Conservation (phyloP, 1,140 invertebrate species). For the Papilio aristodemus region DNA sequence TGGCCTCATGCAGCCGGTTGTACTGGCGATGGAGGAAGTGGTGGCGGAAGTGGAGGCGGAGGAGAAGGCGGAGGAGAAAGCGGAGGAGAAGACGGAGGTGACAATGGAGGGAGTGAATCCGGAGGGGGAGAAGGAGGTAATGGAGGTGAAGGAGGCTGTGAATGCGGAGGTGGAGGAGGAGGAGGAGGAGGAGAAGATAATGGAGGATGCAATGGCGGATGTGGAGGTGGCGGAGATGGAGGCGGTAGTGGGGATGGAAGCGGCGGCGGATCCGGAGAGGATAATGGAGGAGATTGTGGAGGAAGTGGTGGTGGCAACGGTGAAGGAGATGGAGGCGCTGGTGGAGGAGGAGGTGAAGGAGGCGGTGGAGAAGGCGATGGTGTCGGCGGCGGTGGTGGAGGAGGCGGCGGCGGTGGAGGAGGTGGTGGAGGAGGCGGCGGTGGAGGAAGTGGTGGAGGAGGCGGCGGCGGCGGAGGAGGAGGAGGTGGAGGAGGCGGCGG, state of each 20-base stretch:
- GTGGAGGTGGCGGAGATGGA: not conserved
- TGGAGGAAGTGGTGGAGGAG: too few species aligned
- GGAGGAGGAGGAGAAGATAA: conserved; percentile 22
- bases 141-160: conserved; percentile 16
- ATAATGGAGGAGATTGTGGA: conserved; percentile 4
- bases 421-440: too few species aligned
- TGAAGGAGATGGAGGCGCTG: conserved; percentile 4
- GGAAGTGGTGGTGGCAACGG: conserved; percentile 11
- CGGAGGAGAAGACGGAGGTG: conserved; percentile 1
- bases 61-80: not conserved
- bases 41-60: conserved; percentile 11
- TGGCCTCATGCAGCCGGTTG: conserved; percentile 44
- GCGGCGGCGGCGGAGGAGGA: too few species aligned
- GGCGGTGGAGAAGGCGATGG: too few species aligned
- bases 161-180: conserved; percentile 3
- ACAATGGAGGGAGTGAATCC: conserved; percentile 6
- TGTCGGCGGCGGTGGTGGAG: conserved; percentile 14
- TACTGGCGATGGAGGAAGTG: conserved; percentile 23
- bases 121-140: conserved; percentile 18
- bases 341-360: not conserved
- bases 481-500: too few species aligned
- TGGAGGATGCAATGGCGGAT: too few species aligned
- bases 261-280: too few species aligned
- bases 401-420: too few species aligned
- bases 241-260: too few species aligned